Conservation (phyloP, 2,113 vertebrate genomes). For the Cariama cristata region DNA sequence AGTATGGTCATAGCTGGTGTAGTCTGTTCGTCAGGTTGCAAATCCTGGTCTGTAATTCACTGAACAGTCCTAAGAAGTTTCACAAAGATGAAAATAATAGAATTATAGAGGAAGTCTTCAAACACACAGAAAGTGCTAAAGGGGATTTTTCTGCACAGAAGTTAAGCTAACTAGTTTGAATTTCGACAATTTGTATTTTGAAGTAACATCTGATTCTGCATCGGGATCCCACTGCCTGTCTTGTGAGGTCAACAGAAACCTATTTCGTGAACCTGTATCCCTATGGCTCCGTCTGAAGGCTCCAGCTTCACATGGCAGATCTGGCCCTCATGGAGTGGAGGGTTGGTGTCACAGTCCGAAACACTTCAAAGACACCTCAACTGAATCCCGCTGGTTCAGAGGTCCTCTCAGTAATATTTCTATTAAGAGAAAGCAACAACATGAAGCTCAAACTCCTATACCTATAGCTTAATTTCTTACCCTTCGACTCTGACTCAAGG, state of each 20-base stretch:
- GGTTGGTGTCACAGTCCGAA: accelerated
- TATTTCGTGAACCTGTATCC: background rate
- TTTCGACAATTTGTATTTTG: background rate
- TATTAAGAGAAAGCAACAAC: background rate
- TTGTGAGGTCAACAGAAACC: background rate
- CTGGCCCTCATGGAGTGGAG: background rate
- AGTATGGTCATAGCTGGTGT: background rate
- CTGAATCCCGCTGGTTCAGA: background rate
- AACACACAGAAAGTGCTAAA: background rate
- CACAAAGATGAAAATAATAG: background rate
- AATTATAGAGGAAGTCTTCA: background rate
- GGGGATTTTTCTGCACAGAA: background rate
- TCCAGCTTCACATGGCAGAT: background rate
- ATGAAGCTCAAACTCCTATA: background rate
- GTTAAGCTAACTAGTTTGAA: background rate
- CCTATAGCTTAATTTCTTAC: background rate
- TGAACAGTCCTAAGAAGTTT: background rate
- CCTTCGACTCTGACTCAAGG: background rate
- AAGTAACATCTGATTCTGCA: background rate
- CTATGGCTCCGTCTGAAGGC: background rate
- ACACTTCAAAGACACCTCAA: background rate
- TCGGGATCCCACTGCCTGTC: background rate
- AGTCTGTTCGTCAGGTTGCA: background rate
- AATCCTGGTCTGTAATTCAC: background rate
- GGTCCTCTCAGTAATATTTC: background rate